A percentile compares a stretch with the other conserved stretches of the same genome.
Evolutionary conservation across 1,140 invertebrate species (phyloP).

Genomic region (Drosophila aff.): DNA sequence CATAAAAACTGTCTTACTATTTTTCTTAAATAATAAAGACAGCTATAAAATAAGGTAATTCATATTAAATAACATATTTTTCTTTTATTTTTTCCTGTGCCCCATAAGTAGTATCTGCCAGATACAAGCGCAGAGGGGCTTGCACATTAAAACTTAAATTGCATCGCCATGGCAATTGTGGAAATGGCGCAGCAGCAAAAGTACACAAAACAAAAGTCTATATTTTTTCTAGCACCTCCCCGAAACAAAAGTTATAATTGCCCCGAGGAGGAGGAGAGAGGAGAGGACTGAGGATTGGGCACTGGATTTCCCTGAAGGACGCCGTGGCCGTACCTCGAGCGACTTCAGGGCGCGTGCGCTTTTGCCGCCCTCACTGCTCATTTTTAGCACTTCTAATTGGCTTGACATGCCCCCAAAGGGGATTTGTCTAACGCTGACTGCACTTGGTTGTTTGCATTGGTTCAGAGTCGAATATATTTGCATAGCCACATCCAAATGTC

Average conservation of each 20-base stretch:
- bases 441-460: constrained; percentile 27
- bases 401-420: constrained; percentile 46
- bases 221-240: constrained; percentile 18
- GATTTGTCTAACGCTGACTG: constrained; percentile 19
- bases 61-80: no score
- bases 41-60: not conserved
- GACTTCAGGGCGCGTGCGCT: constrained; percentile 55
- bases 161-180: constrained; percentile 66
- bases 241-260: constrained; percentile 57
- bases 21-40: not conserved
- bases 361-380: constrained; percentile 35
- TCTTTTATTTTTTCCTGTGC: not conserved
- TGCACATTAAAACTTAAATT: constrained; percentile 53
- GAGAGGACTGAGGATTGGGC: not conserved
- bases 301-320: constrained; percentile 53
- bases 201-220: constrained; percentile 25
- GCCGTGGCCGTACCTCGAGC: constrained; percentile 2
- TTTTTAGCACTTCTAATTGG: constrained; percentile 67
- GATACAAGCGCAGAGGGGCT: constrained; percentile 49
- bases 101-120: constrained; percentile 48
- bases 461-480: constrained; percentile 38
- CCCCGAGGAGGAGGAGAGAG: not conserved
- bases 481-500: constrained; percentile 31
- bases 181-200: constrained; percentile 53
- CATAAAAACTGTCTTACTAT: not conserved